Conservation (phyloP, 2,888 invertebrate genomes). For the Rhamphomyia laevipes region DNA sequence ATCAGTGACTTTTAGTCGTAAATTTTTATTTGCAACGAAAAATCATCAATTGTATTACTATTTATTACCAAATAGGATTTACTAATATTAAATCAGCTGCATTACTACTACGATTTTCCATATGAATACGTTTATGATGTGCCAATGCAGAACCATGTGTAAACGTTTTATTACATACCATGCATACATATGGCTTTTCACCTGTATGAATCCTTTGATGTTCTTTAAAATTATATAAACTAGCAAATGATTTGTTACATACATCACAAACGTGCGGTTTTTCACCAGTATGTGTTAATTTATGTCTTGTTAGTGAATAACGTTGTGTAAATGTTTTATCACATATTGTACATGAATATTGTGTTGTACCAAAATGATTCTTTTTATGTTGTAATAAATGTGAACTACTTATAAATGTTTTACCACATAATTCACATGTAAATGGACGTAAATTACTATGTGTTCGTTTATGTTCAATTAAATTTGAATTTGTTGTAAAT, state of each 20-base stretch:
- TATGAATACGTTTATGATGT: neutral
- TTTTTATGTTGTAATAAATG: neutral
- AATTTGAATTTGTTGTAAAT: neutral
- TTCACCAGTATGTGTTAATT: neutral
- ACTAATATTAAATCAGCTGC: too few species aligned
- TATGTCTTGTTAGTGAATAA: neutral
- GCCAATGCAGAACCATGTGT: neutral
- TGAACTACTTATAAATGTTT: neutral
- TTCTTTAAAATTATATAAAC: neutral
- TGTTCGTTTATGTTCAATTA: neutral
- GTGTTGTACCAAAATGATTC: neutral
- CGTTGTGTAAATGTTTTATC: neutral
- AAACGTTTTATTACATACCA: constrained; percentile 29
- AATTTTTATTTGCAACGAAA: too few species aligned
- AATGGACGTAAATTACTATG: neutral
- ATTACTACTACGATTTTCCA: neutral
- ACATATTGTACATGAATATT: neutral
- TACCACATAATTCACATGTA: neutral
- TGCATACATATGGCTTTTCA: constrained; percentile 16
- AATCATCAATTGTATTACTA: too few species aligned
- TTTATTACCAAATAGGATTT: too few species aligned
- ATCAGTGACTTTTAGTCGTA: too few species aligned
- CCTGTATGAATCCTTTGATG: constrained; percentile 41
- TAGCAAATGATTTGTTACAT: constrained; percentile 32
- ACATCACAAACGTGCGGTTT: constrained; percentile 29